phyloP scores from a whole-genome alignment of 1,140 invertebrate species.

The Caenorhabditis latens region DNA sequence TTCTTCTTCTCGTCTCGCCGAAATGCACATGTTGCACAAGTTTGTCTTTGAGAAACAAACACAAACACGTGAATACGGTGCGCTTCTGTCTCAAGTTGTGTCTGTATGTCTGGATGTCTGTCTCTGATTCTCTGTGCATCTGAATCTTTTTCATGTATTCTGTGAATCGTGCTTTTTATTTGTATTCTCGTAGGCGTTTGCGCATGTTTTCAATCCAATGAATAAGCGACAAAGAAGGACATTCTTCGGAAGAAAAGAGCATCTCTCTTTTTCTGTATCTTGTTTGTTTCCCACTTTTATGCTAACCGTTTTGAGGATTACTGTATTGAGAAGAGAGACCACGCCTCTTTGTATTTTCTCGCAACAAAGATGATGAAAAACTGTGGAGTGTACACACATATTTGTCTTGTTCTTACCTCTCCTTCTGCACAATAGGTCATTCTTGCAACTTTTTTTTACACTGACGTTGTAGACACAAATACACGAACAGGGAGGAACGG shows the following conservation, averaged over 20 bases:
- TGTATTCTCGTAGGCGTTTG: constrained; percentile 25
- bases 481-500: background rate
- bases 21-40: background rate
- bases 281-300: constrained; percentile 16
- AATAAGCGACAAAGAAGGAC: background rate
- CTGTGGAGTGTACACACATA: background rate
- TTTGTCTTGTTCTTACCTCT: constrained; percentile 41
- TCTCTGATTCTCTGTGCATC: background rate
- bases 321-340: background rate
- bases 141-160: background rate
- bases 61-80: background rate
- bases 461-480: background rate
- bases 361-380: constrained; percentile 47
- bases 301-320: constrained; percentile 27
- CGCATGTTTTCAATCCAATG: constrained; percentile 9
- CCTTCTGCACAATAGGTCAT: constrained; percentile 41
- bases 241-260: constrained; percentile 30
- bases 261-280: constrained; percentile 20
- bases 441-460: constrained; percentile 34
- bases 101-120: background rate
- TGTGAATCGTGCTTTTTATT: constrained; percentile 16
- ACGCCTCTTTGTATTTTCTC: background rate
- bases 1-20: background rate
- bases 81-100: background rate
- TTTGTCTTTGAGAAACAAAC: constrained; percentile 45